Conservation (phyloP, 2,113 vertebrate species). For the Archocentrus centrarchus region DNA sequence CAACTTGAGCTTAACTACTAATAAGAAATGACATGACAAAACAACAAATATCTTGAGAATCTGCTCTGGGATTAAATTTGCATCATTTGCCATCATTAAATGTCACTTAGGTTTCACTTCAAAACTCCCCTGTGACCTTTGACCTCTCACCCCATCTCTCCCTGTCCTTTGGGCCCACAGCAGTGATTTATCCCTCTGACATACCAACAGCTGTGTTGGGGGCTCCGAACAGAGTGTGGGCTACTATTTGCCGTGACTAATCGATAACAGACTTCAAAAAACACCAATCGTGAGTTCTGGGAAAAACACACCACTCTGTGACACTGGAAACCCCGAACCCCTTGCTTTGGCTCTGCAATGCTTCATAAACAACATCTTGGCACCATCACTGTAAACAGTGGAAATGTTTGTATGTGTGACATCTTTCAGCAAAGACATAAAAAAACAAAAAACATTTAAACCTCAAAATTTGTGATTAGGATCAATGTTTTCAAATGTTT, state of each 20-base stretch:
- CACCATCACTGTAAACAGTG: conserved; percentile 56
- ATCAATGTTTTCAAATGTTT: not conserved
- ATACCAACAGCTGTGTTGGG: conserved; percentile 85
- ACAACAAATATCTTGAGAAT: not conserved
- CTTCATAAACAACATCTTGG: conserved; percentile 64
- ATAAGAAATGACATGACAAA: not conserved
- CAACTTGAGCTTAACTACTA: not conserved
- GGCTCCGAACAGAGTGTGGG: conserved; percentile 73
- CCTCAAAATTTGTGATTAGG: not conserved
- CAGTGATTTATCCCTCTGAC: conserved; percentile 84
- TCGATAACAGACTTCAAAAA: conserved; percentile 85
- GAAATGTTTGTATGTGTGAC: conserved; percentile 18
- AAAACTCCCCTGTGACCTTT: conserved; percentile 59
- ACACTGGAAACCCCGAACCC: conserved; percentile 73
- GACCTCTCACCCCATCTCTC: conserved; percentile 72
- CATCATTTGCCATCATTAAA: conserved; percentile 35
- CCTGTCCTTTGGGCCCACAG: conserved; percentile 66
- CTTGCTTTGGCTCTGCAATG: conserved; percentile 27
- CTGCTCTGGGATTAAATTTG: not conserved
- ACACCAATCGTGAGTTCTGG: conserved; percentile 70
- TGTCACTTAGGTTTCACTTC: conserved; percentile 53
- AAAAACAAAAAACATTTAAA: conserved; percentile 9
- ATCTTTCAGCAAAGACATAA: conserved; percentile 16
- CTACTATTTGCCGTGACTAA: conserved; percentile 85
- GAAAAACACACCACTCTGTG: conserved; percentile 60